Evolutionary conservation across 1,140 invertebrate species (phyloP).

Genomic region (Bombus superbus): DNA sequence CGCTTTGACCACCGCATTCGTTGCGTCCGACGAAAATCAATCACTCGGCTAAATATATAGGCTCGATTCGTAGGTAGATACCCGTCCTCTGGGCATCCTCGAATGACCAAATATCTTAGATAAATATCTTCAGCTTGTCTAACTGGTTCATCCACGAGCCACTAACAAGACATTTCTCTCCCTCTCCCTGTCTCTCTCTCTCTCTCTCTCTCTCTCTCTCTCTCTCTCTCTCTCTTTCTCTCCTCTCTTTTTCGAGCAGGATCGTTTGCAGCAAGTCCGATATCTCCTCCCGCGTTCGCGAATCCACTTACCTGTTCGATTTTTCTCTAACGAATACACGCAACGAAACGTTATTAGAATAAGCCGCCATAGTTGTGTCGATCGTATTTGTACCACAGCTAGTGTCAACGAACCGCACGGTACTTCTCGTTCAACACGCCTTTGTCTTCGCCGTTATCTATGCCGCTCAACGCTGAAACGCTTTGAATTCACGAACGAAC

Average conservation of each 20-base stretch:
- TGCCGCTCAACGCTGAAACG: conserved; percentile 3
- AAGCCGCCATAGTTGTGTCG: conserved; percentile 7
- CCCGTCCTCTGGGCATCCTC: conserved; percentile 10
- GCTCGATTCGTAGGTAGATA: conserved; percentile 42
- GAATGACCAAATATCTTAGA: conserved; percentile 42
- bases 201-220: too few relatives aligned
- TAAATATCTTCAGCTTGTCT: conserved; percentile 59
- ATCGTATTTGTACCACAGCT: background rate
- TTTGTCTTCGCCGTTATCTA: conserved; percentile 32
- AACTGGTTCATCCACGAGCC: conserved; percentile 54
- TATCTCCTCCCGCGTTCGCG: background rate
- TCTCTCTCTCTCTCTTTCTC: background rate
- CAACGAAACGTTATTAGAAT: background rate
- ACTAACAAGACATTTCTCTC: conserved; percentile 24
- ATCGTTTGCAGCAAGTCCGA: background rate
- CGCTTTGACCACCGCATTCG: conserved; percentile 58
- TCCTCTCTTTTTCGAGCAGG: background rate
- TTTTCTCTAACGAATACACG: background rate
- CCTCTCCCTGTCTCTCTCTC: background rate
- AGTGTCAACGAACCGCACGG: conserved; percentile 29
- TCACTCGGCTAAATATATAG: conserved; percentile 58
- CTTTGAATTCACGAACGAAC: background rate
- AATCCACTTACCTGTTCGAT: background rate
- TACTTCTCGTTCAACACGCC: background rate
- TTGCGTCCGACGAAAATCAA: conserved; percentile 62